Percentiles rank a stretch among this genome's conserved stretches.
Conservation (phyloP, 2,888 invertebrate species). For the Meganola albula region DNA sequence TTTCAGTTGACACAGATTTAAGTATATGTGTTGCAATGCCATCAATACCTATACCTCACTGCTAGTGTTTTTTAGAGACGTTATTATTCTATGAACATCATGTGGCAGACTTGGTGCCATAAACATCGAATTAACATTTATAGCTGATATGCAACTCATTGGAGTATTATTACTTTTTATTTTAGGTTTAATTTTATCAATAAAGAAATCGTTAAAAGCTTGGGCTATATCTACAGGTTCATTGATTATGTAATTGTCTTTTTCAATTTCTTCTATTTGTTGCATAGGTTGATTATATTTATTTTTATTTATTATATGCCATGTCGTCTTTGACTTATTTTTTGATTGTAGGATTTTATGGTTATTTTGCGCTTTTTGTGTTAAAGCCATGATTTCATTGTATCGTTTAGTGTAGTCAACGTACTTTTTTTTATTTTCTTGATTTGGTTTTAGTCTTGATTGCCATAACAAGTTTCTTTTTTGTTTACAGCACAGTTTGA, state of each 20-base stretch:
- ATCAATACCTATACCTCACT: slow-evolving; percentile 5
- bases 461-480: slow-evolving; percentile 2
- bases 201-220: slow-evolving; percentile 5
- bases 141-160: too few relatives aligned
- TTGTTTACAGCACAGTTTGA: too few relatives aligned
- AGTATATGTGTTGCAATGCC: background rate
- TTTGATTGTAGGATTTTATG: background rate
- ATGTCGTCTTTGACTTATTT: slow-evolving; percentile 4
- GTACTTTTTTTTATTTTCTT: background rate
- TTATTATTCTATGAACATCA: slow-evolving; percentile 8
- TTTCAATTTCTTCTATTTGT: background rate
- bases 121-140: slow-evolving; percentile 7
- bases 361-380: slow-evolving; percentile 3
- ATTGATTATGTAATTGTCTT: background rate
- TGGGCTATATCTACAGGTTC: slow-evolving; percentile 4
- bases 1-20: slow-evolving; percentile 1
- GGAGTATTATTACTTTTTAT: too few relatives aligned
- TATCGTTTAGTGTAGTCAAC: background rate
- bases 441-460: background rate
- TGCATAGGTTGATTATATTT: slow-evolving; percentile 3
- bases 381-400: background rate
- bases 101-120: slow-evolving; percentile 2
- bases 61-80: slow-evolving; percentile 8
- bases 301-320: slow-evolving; percentile 3
- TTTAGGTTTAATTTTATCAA: slow-evolving; percentile 1